Base-by-base conservation (phyloP, 2,888 invertebrate genomes). In the Tipula confusa region DNA sequence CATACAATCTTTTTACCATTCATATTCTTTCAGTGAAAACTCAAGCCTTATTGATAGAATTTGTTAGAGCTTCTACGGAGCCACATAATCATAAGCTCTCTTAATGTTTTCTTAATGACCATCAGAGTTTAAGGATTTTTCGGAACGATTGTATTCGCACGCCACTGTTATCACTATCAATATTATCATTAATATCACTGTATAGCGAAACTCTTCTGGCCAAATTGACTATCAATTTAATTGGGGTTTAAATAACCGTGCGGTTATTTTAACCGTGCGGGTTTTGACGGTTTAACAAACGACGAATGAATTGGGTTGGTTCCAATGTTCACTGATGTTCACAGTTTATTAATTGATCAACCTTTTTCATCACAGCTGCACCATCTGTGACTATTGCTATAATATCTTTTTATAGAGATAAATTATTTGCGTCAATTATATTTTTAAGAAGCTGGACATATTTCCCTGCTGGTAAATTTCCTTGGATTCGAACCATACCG, bases 381-480 rank as follows among this genome's bases (percentile, higher is more conserved):
- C 6, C 43, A 43, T 43, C 43, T 43, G 15, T 43, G 43, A 15
- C 43, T 43, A 43, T 43, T n/a, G 43, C 43, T 43, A 15, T 43
- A 43, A 43, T 15, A 15, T 43, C 43, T 15, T 43, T 43, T 43
- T 38, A 31, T 43, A 6, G 3, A 43, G 28, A 36, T 81, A 81
- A 80, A 29, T 80, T 80, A 80, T 29, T 29, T 9, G 7, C 0
- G 28, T 24, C 29, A 29, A 80, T 28, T 80, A 9, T 80, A 29
- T 80, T 28, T 80, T 28, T 80, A 13, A 80, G 28, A 29, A 80
- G 28, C 29, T 80, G 29, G 80, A 80, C 29, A 28, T 28, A 28
- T 80, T 80, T 80, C 28, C 29, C 29, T 29, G 80, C 80, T 80
- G 29, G 80, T 29, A 80, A n/a, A n/a, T n/a, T n/a, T n/a, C n/a